These are phyloP conservation scores for Psylliodes chrysocephalus DNA, from an alignment of 2,888 invertebrate species.

Conservation along the genomic window DNA sequence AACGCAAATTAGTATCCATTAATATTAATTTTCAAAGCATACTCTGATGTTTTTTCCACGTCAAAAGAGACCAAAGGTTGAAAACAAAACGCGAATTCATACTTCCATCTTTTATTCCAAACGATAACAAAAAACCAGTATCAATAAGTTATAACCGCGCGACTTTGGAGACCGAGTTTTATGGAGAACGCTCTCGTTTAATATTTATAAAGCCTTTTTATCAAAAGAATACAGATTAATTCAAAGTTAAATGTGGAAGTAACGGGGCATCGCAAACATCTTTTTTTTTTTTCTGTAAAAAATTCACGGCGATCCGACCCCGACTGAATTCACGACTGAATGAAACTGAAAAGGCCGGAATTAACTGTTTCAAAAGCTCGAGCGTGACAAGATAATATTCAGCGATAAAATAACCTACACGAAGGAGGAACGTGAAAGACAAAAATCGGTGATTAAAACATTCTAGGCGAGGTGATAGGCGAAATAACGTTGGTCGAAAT, in stretches of 20 bases:
- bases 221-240: constrained; percentile 32
- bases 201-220: constrained; percentile 35
- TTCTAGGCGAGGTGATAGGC: not conserved
- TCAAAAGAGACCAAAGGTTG: too few relatives aligned
- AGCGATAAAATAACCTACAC: constrained; percentile 44
- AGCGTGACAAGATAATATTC: constrained; percentile 48
- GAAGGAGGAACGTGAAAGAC: constrained; percentile 27
- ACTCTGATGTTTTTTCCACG: too few relatives aligned
- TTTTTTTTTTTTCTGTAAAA: constrained; percentile 40
- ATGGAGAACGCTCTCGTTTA: constrained; percentile 23
- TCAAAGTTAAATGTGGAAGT: constrained; percentile 39
- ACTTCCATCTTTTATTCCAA: too few relatives aligned
- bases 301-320: constrained; percentile 30
- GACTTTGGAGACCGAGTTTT: not conserved
- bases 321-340: constrained; percentile 35
- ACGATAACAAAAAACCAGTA: not conserved
- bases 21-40: too few relatives aligned
- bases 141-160: constrained; percentile 13
- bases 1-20: too few relatives aligned
- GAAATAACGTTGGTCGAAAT: too few relatives aligned
- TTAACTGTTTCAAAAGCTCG: constrained; percentile 43
- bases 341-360: constrained; percentile 38
- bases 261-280: constrained; percentile 36
- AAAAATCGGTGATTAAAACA: constrained; percentile 41
- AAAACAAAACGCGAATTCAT: too few relatives aligned